Evolutionary conservation across 64 coral and sea anemone species (phyloP).

Genomic region (Porites australiensis): DNA sequence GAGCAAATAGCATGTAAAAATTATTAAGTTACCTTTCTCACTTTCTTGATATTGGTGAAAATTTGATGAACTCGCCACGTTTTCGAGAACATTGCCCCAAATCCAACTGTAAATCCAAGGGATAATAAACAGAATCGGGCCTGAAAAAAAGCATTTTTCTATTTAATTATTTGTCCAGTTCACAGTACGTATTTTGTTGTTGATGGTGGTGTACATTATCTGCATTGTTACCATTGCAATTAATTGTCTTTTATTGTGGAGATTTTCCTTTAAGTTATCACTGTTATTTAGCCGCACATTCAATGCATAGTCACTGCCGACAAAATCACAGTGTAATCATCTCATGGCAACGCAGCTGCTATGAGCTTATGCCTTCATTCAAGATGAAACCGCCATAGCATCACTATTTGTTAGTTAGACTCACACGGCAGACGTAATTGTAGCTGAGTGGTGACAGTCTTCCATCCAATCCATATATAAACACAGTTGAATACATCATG

Average conservation of each 20-base stretch:
- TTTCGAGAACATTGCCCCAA: constrained; percentile 96
- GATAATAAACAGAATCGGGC: constrained; percentile 80
- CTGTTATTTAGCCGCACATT: too few species aligned
- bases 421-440: constrained; percentile 61
- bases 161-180: background rate
- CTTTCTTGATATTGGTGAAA: constrained; percentile 89
- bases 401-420: background rate
- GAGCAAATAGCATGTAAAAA: too few species aligned
- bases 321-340: too few species aligned
- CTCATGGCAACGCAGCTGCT: too few species aligned
- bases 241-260: too few species aligned
- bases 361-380: too few species aligned
- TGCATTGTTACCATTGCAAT: too few species aligned
- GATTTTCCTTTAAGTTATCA: too few species aligned
- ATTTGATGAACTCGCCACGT: constrained; percentile 94
- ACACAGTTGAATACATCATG: constrained; percentile 80
- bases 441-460: constrained; percentile 66
- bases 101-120: constrained; percentile 86
- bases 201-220: too few species aligned
- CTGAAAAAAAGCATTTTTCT: background rate
- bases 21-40: constrained; percentile 66
- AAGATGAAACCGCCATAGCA: too few species aligned
- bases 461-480: constrained; percentile 83
- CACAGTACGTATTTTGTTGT: too few species aligned
- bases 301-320: too few species aligned